Base-by-base conservation (phyloP, 2,797 vertebrate genomes). In the Chrosomus eos region DNA sequence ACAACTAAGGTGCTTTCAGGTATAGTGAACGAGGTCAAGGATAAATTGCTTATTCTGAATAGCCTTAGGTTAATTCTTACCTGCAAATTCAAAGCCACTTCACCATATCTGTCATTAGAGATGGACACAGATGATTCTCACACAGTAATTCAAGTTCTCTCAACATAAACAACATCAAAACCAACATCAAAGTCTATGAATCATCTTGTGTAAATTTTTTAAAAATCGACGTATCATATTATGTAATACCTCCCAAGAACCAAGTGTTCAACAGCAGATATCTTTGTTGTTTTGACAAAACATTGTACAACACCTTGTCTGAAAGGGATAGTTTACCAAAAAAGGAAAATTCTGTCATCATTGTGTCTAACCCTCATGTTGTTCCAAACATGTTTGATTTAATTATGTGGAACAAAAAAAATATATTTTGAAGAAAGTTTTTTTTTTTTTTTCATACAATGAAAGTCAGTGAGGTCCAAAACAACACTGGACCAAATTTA, bases 31-130 rank as follows among this genome's bases (percentile, higher is more conserved):
- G 68, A 31, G 23, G 28, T 38, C 33, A n/a, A 55, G n/a, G 2
- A n/a, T 73, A 33, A 78, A 80, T 43, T 3, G 26, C 40, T 82
- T 48, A 58, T 72, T 85, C 67, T 71, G 26, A 81, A 78, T 66
- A 71, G 28, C 33, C 73, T 80, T 40, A 33, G 79, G 71, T 72
- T 33, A 66, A 53, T 38, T 33, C 28, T 55, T 19, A 26, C 26
- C 14, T 53, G 67, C 28, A 74, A 71, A 64, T 58, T 87, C 76
- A 79, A 31, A 53, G 72, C 28, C 18, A 11, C 16, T 70, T 80
- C 40, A 26, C 28, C 13, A 26, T 66, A 81, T 70, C 8, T 53
- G 26, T 67, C 43, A 9, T 48, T 51, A 51, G 62, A 48, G 45
- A 48, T 67, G 64, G 13, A 36, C 13, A 53, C 21, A 13, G 26